Evolutionary conservation across 2,797 vertebrate genomes (phyloP).

Genomic region (Chelon labrosus): DNA sequence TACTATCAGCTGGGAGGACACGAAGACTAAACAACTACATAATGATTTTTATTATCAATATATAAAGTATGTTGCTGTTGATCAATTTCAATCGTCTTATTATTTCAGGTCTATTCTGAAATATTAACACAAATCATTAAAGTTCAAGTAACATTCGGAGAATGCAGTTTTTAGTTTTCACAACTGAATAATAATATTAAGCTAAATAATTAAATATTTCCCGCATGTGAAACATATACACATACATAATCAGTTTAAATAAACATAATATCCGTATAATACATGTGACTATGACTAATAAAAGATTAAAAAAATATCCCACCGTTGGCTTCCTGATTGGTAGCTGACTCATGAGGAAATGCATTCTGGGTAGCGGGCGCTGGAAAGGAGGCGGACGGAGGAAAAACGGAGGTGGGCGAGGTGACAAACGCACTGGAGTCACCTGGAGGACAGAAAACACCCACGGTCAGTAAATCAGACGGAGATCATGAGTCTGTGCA

Average conservation of each 20-base stretch:
- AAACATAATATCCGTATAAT: background rate
- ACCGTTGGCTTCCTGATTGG: constrained; percentile 84
- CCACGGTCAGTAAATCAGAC: constrained; percentile 11
- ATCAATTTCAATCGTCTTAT: background rate
- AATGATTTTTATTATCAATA: background rate
- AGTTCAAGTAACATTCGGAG: too few relatives aligned
- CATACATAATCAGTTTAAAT: too few relatives aligned
- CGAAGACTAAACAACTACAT: too few relatives aligned
- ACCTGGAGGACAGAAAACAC: constrained; percentile 63
- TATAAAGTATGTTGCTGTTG: too few relatives aligned
- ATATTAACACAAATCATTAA: background rate
- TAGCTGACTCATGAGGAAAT: constrained; percentile 78
- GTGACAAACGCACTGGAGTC: constrained; percentile 75
- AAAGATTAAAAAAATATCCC: background rate
- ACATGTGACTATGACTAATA: background rate
- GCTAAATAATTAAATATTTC: too few relatives aligned
- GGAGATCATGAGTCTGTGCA: background rate
- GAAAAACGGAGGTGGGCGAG: constrained; percentile 79
- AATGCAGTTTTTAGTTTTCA: too few relatives aligned
- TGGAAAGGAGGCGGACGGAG: constrained; percentile 78
- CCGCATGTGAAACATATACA: too few relatives aligned
- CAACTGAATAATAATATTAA: too few relatives aligned
- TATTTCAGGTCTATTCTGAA: background rate
- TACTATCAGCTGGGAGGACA: too few relatives aligned
- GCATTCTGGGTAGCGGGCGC: constrained; percentile 78